Evolutionary conservation across 2,888 invertebrate species (phyloP).

Genomic region (Perizoma flavofasciatum): DNA sequence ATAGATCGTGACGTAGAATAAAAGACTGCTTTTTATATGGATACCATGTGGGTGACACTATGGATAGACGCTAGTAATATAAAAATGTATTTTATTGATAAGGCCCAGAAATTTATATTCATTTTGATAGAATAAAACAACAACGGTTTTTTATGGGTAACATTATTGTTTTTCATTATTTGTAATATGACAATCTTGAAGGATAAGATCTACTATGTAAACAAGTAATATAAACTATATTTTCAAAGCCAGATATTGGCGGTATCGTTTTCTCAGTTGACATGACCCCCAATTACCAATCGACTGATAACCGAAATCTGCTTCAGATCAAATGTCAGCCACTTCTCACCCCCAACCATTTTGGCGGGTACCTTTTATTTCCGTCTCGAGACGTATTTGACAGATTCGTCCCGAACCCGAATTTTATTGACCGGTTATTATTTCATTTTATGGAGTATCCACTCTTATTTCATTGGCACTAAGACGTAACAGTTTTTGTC

Average conservation of each 20-base stretch:
- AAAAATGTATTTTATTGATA: too few relatives aligned
- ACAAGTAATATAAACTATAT: too few relatives aligned
- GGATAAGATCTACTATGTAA: too few relatives aligned
- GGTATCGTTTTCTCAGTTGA: slow-evolving; percentile 65
- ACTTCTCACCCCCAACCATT: slow-evolving; percentile 65
- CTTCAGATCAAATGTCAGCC: slow-evolving; percentile 76
- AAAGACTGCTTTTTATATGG: too few relatives aligned
- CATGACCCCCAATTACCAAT: slow-evolving; percentile 74
- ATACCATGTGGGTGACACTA: too few relatives aligned
- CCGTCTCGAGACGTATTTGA: slow-evolving; percentile 66
- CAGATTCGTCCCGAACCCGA: slow-evolving; percentile 71
- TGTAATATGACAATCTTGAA: too few relatives aligned
- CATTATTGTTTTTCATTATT: too few relatives aligned
- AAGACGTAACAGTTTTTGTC: slow-evolving; percentile 75
- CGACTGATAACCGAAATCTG: slow-evolving; percentile 72
- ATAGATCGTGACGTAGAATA: too few relatives aligned
- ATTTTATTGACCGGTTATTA: slow-evolving; percentile 82
- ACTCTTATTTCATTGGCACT: slow-evolving; percentile 80
- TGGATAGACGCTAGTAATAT: too few relatives aligned
- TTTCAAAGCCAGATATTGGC: slow-evolving; percentile 41
- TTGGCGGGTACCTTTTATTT: slow-evolving; percentile 56
- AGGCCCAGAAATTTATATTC: too few relatives aligned
- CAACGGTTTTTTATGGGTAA: too few relatives aligned
- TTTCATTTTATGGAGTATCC: slow-evolving; percentile 81
- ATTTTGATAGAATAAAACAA: too few relatives aligned